phyloP scores from a whole-genome alignment of 2,113 vertebrate species.

The Melanocharis versteri region DNA sequence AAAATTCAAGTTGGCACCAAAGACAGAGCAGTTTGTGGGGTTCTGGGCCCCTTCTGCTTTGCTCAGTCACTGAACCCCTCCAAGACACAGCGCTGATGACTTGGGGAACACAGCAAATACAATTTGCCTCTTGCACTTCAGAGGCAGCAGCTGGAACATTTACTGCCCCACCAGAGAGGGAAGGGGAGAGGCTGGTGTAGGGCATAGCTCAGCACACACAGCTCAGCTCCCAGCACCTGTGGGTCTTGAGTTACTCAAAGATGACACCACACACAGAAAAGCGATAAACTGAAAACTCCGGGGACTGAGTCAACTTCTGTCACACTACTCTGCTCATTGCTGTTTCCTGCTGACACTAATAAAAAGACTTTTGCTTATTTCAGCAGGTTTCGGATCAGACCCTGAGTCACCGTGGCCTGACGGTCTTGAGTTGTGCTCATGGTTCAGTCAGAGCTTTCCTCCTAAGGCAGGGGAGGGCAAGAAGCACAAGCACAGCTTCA shows the following conservation, averaged over 20 bases:
- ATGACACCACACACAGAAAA: rapidly evolving
- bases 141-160: background rate
- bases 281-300: background rate
- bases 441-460: background rate
- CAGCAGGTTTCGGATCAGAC: background rate
- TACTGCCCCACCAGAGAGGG: background rate
- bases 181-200: background rate
- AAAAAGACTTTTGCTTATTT: background rate
- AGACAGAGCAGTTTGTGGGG: background rate
- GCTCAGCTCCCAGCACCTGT: background rate
- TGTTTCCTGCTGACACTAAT: background rate
- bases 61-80: background rate
- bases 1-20: background rate
- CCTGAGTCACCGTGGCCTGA: background rate
- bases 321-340: background rate
- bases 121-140: background rate
- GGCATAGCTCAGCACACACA: background rate
- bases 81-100: background rate
- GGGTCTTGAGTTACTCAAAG: no score
- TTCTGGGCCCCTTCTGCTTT: background rate
- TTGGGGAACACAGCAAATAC: background rate
- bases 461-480: background rate
- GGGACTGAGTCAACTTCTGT: background rate
- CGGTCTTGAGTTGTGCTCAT: background rate
- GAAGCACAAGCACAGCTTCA: background rate